Evolutionary conservation across 2,113 vertebrate species (phyloP).

Genomic region (Coturnix japonica): DNA sequence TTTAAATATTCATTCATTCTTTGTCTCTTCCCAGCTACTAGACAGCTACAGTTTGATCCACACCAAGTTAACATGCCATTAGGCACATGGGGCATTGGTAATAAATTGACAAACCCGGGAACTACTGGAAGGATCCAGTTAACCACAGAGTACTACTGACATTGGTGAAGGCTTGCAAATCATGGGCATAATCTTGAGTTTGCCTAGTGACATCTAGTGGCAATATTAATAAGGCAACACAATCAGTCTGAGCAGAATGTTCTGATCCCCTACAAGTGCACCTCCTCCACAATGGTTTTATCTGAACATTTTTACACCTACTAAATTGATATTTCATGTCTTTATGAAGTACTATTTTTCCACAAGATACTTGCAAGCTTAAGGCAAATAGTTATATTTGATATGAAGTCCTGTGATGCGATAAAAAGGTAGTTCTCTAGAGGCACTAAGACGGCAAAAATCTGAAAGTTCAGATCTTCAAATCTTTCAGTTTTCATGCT

Average conservation of each 20-base stretch:
- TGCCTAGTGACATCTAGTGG: background rate
- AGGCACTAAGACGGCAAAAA: background rate
- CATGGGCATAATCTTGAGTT: background rate
- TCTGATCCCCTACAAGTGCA: fast-evolving
- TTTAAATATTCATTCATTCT: background rate
- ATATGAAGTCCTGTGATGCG: background rate
- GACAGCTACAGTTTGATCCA: background rate
- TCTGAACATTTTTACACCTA: background rate
- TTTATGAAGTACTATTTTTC: fast-evolving
- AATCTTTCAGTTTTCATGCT: background rate
- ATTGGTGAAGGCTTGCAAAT: background rate
- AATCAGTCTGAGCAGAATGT: background rate
- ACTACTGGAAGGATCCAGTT: background rate
- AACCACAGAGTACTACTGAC: background rate
- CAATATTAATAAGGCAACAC: background rate
- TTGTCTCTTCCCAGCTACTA: background rate
- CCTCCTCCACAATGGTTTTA: background rate
- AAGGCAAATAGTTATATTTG: background rate
- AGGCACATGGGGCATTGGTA: background rate
- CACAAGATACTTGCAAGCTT: background rate
- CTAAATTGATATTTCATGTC: background rate
- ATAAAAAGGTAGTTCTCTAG: background rate
- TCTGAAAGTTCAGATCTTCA: background rate
- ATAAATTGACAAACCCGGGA: background rate
- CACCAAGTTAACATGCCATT: fast-evolving